These are phyloP conservation scores for Hemistola chrysoprasaria DNA, from an alignment of 2,888 invertebrate genomes.

Conservation along the genomic window DNA sequence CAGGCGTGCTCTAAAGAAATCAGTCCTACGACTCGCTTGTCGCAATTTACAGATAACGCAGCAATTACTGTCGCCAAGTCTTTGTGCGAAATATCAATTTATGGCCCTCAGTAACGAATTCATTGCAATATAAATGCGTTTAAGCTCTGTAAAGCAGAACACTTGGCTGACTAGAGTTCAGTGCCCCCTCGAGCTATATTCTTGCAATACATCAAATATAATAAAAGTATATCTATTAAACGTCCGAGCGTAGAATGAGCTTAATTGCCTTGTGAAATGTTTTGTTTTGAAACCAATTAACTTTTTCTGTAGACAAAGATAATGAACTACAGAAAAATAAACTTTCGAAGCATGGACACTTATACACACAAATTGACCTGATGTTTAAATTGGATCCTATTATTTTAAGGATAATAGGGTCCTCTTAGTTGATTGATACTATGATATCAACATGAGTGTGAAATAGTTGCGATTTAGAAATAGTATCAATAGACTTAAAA, in stretches of 20 bases:
- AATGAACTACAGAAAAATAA: too few species aligned
- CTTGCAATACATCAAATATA: conserved; percentile 13
- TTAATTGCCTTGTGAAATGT: conserved; percentile 2
- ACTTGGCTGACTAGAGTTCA: conserved; percentile 32
- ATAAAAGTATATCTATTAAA: neutral
- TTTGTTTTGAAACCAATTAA: neutral
- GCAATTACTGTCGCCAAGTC: conserved; percentile 59
- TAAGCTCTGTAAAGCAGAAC: conserved; percentile 34
- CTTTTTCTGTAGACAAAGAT: too few species aligned
- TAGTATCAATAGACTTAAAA: too few species aligned
- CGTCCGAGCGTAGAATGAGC: neutral
- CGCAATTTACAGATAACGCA: conserved; percentile 49
- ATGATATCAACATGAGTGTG: too few species aligned
- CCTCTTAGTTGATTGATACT: too few species aligned
- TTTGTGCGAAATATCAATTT: conserved; percentile 61
- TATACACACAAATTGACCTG: too few species aligned
- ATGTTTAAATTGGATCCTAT: too few species aligned
- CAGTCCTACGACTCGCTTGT: conserved; percentile 48
- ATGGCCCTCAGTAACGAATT: conserved; percentile 38
- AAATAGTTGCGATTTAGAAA: too few species aligned
- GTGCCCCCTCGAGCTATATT: conserved; percentile 33
- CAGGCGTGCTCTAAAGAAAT: conserved; percentile 52
- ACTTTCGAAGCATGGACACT: too few species aligned
- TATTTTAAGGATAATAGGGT: too few species aligned
- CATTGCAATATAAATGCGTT: conserved; percentile 33